Percentiles rank a stretch among this genome's conserved stretches.
These are phyloP conservation scores for Hypselothyrea guttata DNA, from an alignment of 2,888 invertebrate species.

Conservation along the genomic window DNA sequence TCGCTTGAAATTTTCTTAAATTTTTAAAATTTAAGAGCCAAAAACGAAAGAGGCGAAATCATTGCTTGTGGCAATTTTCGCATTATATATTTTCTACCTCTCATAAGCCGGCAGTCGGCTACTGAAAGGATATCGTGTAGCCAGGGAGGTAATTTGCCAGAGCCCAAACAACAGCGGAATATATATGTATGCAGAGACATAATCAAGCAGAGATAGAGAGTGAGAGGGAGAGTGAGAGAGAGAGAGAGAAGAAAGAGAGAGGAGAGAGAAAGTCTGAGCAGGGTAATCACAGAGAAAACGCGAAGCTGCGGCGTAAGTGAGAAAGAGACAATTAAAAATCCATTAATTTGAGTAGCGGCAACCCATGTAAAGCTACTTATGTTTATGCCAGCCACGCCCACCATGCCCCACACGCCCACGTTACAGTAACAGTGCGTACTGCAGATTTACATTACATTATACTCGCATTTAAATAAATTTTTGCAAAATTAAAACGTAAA, in stretches of 20 bases:
- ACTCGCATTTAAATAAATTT: conserved; percentile 74
- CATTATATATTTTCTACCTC: conserved; percentile 48
- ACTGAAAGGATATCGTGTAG: conserved; percentile 27
- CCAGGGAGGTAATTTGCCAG: conserved; percentile 59
- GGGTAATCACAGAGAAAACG: background rate
- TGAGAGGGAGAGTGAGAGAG: conserved; percentile 1
- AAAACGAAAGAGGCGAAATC: conserved; percentile 2
- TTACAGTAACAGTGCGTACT: conserved; percentile 26
- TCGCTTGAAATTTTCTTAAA: conserved; percentile 2
- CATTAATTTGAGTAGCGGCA: conserved; percentile 77
- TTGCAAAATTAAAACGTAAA: conserved; percentile 71
- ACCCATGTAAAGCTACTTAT: conserved; percentile 72
- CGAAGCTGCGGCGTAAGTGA: conserved; percentile 58
- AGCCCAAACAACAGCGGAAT: conserved; percentile 15
- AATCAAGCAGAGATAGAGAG: conserved; percentile 2
- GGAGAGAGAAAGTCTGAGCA: background rate
- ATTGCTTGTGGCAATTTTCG: conserved; percentile 14
- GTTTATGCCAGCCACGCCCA: conserved; percentile 41
- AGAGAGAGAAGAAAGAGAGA: background rate
- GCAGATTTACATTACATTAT: conserved; percentile 71
- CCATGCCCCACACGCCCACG: conserved; percentile 7
- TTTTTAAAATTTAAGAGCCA: conserved; percentile 5
- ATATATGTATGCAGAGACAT: background rate
- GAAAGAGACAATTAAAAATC: conserved; percentile 80
- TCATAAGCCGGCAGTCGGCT: conserved; percentile 50